A percentile compares a stretch with the other conserved stretches of the same genome.
phyloP scores from a whole-genome alignment of 2,888 invertebrate genomes.

The Eupithecia subfuscata region DNA sequence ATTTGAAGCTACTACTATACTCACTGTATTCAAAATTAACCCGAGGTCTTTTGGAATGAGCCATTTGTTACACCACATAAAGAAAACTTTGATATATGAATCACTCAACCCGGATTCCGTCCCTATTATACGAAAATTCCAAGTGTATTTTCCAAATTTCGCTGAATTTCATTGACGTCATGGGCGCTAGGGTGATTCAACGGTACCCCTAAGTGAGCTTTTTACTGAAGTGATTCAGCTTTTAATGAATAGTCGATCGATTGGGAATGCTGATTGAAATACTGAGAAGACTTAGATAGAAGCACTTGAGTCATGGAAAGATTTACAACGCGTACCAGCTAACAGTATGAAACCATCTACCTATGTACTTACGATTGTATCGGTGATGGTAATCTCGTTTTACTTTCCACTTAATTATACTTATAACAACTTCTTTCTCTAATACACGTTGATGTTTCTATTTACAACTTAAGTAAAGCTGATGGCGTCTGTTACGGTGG shows the following conservation, averaged over 20 bases:
- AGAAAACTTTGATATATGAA: constrained; percentile 5
- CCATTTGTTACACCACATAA: constrained; percentile 4
- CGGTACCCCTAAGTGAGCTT: constrained; percentile 51
- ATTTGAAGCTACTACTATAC: neutral
- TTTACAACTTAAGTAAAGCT: neutral
- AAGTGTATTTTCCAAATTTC: constrained; percentile 42
- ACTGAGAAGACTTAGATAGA: constrained; percentile 39
- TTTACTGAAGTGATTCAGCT: constrained; percentile 61
- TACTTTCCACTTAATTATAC: neutral
- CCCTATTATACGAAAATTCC: constrained; percentile 8
- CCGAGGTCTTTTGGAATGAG: neutral
- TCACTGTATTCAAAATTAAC: neutral
- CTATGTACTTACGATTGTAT: neutral
- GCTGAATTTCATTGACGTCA: constrained; percentile 55
- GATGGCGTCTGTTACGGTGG: too few species aligned
- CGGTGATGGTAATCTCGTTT: neutral
- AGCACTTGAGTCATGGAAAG: constrained; percentile 25
- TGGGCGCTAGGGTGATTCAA: constrained; percentile 24
- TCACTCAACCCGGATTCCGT: constrained; percentile 30
- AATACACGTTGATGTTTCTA: neutral
- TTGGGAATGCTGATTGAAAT: constrained; percentile 51
- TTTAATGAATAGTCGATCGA: constrained; percentile 49
- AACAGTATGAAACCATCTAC: neutral
- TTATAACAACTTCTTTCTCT: neutral
- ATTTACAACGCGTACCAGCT: neutral